Percentiles rank a stretch among this genome's conserved stretches.
phyloP scores from a whole-genome alignment of 2,888 invertebrate species.

The Anorthoa munda region DNA sequence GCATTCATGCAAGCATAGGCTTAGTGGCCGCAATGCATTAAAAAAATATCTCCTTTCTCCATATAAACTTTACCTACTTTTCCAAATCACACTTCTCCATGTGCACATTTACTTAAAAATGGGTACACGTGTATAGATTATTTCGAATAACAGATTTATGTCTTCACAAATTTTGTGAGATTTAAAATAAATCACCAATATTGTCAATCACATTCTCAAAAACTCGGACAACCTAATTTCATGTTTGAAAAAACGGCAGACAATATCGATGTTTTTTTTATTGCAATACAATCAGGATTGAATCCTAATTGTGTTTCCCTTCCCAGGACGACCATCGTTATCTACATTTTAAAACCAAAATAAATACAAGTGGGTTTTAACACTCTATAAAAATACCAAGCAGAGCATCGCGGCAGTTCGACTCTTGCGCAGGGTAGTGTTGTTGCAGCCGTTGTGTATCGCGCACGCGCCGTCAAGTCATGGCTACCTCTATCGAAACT shows the following conservation, averaged over 20 bases:
- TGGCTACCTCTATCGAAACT: conserved; percentile 86
- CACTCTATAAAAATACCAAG: conserved; percentile 28
- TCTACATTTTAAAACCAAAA: not conserved
- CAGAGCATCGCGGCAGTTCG: conserved; percentile 50
- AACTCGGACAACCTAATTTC: not conserved
- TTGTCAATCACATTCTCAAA: not conserved
- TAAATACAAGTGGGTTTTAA: conserved; percentile 22
- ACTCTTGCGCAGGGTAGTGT: conserved; percentile 67
- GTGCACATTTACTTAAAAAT: not conserved
- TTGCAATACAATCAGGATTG: too few relatives aligned
- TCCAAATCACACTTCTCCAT: too few relatives aligned
- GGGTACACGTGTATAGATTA: not conserved
- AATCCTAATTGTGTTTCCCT: not conserved
- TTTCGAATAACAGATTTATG: not conserved
- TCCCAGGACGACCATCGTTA: not conserved
- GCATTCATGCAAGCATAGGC: too few relatives aligned
- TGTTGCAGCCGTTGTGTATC: conserved; percentile 54
- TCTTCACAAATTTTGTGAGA: not conserved
- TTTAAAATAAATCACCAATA: not conserved
- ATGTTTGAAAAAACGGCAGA: not conserved
- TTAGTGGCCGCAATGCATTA: not conserved
- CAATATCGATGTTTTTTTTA: not conserved
- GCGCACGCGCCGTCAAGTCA: conserved; percentile 65
- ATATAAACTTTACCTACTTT: not conserved
- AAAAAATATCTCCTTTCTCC: not conserved